Evolutionary conservation across 1,140 invertebrate species (phyloP), one percentile per base, ranked within the genome.

Genomic region (Eupristina koningsbergeri): DNA sequence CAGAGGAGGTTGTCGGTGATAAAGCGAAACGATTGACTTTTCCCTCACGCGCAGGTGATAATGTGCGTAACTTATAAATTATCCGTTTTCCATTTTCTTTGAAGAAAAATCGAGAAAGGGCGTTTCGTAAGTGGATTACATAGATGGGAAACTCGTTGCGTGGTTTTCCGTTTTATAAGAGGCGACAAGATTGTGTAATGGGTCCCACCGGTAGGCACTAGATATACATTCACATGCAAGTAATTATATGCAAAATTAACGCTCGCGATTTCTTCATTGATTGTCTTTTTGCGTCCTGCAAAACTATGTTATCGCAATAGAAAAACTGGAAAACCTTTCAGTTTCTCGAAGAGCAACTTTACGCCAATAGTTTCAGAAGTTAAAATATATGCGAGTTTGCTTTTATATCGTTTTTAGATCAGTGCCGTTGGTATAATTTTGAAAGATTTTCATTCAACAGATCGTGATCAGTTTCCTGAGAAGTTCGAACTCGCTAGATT

Each of bases 241-340:
- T 83, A 83, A 83, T 83, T 78, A 78, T 83, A 78, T 45, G 41
- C 31, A 74, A 83, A 61, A 83, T 83, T 67, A 77, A 63, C 45
- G 5, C 22, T 15, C 53, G 22, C 6, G 53, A 58, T 36, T 50
- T 63, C 45, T 75, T 29, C 26, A 9, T 41, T 34, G 22, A 15
- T 53, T 31, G 6, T 77, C 69, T 77, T 39, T n/a, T n/a, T n/a
- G n/a, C n/a, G n/a, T n/a, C n/a, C n/a, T n/a, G n/a, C n/a, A n/a
- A n/a, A n/a, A n/a, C n/a, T n/a, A n/a, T n/a, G n/a, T n/a, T n/a
- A n/a, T n/a, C n/a, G n/a, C n/a, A n/a, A 77, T 61, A 29, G 13
- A 61, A 9, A 36, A 39, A 26, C 17, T 7, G 45, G 1, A 39
- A 63, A 58, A 22, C 26, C 31, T 63, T 76, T 75, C 5, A 34